A percentile compares a stretch with the other conserved stretches of the same genome.
Conservation (phyloP, 2,888 invertebrate genomes). For the Geophilus truncorum region DNA sequence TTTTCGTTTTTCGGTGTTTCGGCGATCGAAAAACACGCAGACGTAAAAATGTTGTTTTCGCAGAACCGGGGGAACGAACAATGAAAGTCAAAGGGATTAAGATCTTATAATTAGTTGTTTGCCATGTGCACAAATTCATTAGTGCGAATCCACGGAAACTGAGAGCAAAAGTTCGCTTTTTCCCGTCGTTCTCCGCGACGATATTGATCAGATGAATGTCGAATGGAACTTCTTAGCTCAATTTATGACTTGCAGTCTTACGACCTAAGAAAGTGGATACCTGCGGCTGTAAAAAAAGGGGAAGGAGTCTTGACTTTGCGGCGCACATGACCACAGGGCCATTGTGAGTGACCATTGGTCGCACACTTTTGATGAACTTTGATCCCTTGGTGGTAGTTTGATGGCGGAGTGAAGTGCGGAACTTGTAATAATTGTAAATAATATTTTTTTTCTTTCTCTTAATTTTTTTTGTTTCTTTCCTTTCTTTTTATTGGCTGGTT, state of each 20-base stretch:
- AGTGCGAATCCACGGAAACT: not conserved
- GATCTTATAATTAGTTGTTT: slow-evolving; percentile 21
- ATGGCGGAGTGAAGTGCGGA: not conserved
- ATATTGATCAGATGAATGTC: slow-evolving; percentile 7
- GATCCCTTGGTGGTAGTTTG: not conserved
- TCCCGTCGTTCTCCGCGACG: not conserved
- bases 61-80: not conserved
- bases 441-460: not conserved
- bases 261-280: slow-evolving; percentile 10
- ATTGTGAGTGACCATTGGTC: slow-evolving; percentile 22
- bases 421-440: not conserved
- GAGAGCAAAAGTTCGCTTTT: not conserved
- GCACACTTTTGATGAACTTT: not conserved
- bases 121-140: slow-evolving; percentile 21
- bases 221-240: slow-evolving; percentile 11
- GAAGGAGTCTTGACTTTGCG: not conserved
- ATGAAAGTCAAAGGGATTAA: not conserved
- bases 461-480: not conserved
- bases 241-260: slow-evolving; percentile 2
- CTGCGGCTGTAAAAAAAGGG: slow-evolving; percentile 19
- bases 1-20: too few species aligned
- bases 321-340: slow-evolving; percentile 19
- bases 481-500: not conserved
- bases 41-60: not conserved
- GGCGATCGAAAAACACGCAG: too few species aligned